These are phyloP conservation scores for Ferrisia virgata DNA, from an alignment of 2,888 invertebrate genomes.

Conservation along the genomic window DNA sequence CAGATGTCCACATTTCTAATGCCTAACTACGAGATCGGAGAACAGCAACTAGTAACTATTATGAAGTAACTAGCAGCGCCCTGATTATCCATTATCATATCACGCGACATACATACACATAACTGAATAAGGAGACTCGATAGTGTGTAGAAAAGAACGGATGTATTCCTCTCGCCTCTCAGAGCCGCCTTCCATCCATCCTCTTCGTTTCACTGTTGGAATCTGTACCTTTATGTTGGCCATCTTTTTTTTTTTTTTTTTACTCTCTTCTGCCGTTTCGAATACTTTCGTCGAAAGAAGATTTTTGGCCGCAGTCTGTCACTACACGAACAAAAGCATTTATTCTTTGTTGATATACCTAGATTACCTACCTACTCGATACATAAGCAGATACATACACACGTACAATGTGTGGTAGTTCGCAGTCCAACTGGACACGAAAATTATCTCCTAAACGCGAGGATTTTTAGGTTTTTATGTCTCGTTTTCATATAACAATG, in stretches of 20 bases:
- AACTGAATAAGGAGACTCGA: slow-evolving; percentile 33
- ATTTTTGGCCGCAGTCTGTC: slow-evolving; percentile 27
- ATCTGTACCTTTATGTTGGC: slow-evolving; percentile 25
- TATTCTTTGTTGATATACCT: slow-evolving; percentile 16
- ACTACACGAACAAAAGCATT: slow-evolving; percentile 15
- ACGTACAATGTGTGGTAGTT: background rate
- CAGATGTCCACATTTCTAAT: slow-evolving; percentile 33
- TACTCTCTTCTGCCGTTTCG: background rate
- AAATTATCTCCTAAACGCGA: background rate
- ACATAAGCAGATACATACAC: no score
- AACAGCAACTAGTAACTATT: slow-evolving; percentile 30
- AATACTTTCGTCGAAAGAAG: slow-evolving; percentile 30
- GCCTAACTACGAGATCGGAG: slow-evolving; percentile 10
- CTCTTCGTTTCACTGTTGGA: slow-evolving; percentile 18
- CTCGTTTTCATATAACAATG: background rate
- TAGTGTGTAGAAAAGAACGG: slow-evolving; percentile 40
- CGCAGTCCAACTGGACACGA: background rate
- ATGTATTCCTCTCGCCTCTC: slow-evolving; percentile 32
- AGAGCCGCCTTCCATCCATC: background rate
- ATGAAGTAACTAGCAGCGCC: slow-evolving; percentile 38
- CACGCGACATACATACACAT: slow-evolving; percentile 39
- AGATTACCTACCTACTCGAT: no score
- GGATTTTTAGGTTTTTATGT: background rate
- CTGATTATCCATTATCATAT: slow-evolving; percentile 44
- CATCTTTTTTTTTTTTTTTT: background rate